Conservation (phyloP, 2,888 invertebrate genomes). For the Tromatobia lineatoria region DNA sequence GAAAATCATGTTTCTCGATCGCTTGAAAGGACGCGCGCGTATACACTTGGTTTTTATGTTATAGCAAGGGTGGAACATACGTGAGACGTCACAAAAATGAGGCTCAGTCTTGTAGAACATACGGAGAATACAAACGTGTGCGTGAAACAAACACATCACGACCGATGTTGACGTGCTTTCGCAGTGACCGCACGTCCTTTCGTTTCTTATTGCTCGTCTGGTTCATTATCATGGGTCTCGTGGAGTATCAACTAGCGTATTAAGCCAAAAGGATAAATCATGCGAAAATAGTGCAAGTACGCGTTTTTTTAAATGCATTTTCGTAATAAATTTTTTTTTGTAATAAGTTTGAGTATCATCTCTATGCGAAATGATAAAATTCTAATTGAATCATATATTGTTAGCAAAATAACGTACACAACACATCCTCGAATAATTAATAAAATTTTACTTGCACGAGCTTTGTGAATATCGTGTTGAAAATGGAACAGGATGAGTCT, state of each 20-base stretch:
- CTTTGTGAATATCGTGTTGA: background rate
- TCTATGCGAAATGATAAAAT: too few species aligned
- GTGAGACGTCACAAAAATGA: constrained; percentile 32
- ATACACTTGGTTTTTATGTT: constrained; percentile 30
- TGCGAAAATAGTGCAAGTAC: background rate
- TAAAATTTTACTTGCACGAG: background rate
- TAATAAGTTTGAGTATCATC: too few species aligned
- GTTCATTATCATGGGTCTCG: constrained; percentile 21
- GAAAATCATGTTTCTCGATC: constrained; percentile 49
- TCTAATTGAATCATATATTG: too few species aligned
- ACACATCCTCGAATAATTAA: background rate
- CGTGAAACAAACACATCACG: constrained; percentile 33
- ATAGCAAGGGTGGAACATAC: constrained; percentile 27
- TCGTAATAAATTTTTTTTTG: too few species aligned
- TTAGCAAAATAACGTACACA: background rate
- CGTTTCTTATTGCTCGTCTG: constrained; percentile 24
- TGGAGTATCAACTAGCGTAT: background rate
- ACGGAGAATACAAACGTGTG: constrained; percentile 9
- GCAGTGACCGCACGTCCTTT: constrained; percentile 42
- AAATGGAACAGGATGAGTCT: background rate
- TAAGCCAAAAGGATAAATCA: constrained; percentile 3
- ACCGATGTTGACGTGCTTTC: constrained; percentile 45
- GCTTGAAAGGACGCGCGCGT: constrained; percentile 24
- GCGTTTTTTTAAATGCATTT: too few species aligned
- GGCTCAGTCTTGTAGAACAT: constrained; percentile 36